Percentiles rank a stretch among this genome's conserved stretches.
phyloP scores from a whole-genome alignment of 2,113 vertebrate species.

The Zosterops borbonicus region DNA sequence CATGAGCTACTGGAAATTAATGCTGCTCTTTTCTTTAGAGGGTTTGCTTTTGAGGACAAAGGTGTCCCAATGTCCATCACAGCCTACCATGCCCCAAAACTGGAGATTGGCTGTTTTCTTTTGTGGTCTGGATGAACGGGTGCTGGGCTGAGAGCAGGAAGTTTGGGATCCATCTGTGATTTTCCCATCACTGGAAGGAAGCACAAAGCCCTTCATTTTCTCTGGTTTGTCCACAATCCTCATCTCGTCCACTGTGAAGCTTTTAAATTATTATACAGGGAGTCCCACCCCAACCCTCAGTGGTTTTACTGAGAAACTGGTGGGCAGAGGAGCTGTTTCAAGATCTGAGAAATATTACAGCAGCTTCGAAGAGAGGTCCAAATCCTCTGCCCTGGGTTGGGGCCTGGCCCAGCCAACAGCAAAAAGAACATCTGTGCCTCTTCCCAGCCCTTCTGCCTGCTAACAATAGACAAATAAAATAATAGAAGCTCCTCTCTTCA shows the following conservation, averaged over 20 bases:
- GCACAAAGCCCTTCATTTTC: not conserved
- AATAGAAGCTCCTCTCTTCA: not conserved
- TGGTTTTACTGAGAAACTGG: not conserved
- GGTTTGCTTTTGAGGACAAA: not conserved
- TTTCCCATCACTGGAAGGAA: not conserved
- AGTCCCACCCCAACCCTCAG: not conserved
- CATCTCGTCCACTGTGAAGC: not conserved
- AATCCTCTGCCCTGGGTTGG: not conserved
- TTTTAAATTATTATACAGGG: not conserved
- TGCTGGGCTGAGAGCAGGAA: not conserved
- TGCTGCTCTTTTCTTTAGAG: not conserved
- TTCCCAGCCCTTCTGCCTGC: constrained; percentile 1
- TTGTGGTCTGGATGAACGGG: not conserved
- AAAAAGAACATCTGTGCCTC: not conserved
- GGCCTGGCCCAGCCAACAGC: not conserved
- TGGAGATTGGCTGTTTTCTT: not conserved
- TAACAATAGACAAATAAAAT: not conserved
- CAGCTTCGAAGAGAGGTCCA: not conserved
- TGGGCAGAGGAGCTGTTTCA: not conserved
- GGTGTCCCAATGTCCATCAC: not conserved
- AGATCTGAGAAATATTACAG: not conserved
- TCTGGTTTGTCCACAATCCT: not conserved
- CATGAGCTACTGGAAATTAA: not conserved
- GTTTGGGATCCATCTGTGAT: not conserved
- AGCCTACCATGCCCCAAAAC: not conserved